Conservation (phyloP, 1,140 invertebrate species). For the Panagrolaimus sp. region DNA sequence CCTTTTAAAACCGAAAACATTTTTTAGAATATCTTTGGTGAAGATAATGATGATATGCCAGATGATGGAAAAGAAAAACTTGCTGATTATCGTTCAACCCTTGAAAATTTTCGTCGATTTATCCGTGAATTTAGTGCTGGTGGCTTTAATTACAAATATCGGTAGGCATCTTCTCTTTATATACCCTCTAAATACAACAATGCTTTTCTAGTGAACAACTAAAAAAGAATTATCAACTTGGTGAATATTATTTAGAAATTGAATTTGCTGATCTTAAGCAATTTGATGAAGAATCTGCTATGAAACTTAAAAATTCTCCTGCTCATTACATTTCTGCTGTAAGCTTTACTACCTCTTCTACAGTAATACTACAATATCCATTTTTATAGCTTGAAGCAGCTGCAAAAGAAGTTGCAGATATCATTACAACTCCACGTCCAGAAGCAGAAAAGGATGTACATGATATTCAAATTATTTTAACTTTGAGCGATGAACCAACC, state of each 20-base stretch:
- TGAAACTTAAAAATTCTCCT: conserved; percentile 84
- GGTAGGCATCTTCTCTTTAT: conserved; percentile 68
- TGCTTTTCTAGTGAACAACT: conserved; percentile 74
- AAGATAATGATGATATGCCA: conserved; percentile 22
- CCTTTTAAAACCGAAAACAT: no score
- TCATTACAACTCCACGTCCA: conserved; percentile 82
- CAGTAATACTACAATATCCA: no score
- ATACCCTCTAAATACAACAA: conserved; percentile 20
- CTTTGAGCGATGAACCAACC: conserved; percentile 75
- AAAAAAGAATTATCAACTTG: conserved; percentile 85
- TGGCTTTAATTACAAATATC: conserved; percentile 92
- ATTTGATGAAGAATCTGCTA: conserved; percentile 87
- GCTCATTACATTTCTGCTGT: conserved; percentile 79
- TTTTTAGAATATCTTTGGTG: conserved; percentile 4
- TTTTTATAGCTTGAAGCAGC: conserved; percentile 77
- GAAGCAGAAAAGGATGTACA: conserved; percentile 81
- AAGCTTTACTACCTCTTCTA: no score
- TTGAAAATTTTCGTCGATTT: conserved; percentile 91
- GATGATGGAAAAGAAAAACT: conserved; percentile 66
- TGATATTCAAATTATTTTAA: conserved; percentile 86
- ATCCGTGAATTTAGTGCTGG: conserved; percentile 88
- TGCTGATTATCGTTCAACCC: conserved; percentile 69
- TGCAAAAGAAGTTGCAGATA: conserved; percentile 91
- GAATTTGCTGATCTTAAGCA: conserved; percentile 86
- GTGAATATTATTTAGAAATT: conserved; percentile 83